These are phyloP conservation scores for Camarhynchus parvulus DNA, from an alignment of 2,113 vertebrate species.

Conservation along the genomic window DNA sequence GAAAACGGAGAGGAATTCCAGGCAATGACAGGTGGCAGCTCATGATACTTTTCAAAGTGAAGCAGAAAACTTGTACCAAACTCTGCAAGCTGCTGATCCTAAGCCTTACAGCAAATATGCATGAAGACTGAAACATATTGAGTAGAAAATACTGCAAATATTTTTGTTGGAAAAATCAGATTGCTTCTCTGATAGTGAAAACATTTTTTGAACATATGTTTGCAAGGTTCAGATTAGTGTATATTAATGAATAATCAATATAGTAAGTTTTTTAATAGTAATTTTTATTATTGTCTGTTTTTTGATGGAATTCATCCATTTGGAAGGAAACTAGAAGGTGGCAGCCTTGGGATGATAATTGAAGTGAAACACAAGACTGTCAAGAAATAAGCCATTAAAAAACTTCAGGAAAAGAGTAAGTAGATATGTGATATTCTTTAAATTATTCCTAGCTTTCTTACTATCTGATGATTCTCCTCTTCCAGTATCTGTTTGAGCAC, in stretches of 20 bases:
- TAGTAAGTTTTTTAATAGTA: background rate
- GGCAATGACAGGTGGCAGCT: background rate
- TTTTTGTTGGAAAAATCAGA: background rate
- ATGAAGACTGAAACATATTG: background rate
- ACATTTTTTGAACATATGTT: background rate
- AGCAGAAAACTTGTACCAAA: background rate
- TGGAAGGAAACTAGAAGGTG: constrained; percentile 83
- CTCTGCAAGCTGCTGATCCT: background rate
- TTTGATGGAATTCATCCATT: constrained; percentile 81
- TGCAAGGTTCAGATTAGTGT: background rate
- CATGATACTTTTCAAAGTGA: background rate
- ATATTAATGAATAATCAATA: background rate
- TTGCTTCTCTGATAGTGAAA: background rate
- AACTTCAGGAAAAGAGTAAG: constrained; percentile 82
- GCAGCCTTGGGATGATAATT: constrained; percentile 83
- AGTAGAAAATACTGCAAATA: background rate
- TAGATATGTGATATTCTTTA: background rate
- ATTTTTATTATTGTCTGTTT: constrained; percentile 13
- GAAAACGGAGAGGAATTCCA: background rate
- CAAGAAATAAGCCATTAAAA: constrained; percentile 84
- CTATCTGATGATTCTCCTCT: background rate
- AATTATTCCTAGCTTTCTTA: background rate
- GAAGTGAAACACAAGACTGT: constrained; percentile 79
- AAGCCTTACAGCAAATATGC: background rate
- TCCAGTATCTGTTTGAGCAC: background rate